These are phyloP conservation scores for Spisula subtruncata DNA, from an alignment of 2,888 invertebrate species.

Conservation along the genomic window DNA sequence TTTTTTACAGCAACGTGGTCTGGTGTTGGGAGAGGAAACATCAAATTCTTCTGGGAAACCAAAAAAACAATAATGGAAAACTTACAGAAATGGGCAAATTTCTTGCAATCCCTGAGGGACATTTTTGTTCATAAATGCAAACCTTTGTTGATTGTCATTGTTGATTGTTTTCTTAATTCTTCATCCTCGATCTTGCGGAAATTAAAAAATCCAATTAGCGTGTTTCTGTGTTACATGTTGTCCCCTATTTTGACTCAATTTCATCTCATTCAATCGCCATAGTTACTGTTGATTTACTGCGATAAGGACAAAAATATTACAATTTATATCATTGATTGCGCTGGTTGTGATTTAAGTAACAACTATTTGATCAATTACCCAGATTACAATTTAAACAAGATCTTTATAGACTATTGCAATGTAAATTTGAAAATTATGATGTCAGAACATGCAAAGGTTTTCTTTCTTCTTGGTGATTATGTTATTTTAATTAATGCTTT, in stretches of 20 bases:
- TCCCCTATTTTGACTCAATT: neutral
- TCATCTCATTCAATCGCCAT: neutral
- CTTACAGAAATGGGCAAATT: constrained; percentile 3
- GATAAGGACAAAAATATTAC: neutral
- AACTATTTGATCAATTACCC: neutral
- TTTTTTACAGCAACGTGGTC: constrained; percentile 11
- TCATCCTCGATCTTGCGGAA: constrained; percentile 32
- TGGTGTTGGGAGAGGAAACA: constrained; percentile 23
- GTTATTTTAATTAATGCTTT: no score
- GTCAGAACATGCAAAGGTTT: no score
- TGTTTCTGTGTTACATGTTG: constrained; percentile 7
- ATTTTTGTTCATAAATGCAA: constrained; percentile 33
- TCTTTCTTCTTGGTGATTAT: no score
- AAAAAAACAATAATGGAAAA: constrained; percentile 11
- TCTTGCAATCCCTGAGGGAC: constrained; percentile 29
- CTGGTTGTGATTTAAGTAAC: no score
- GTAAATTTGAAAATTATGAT: no score
- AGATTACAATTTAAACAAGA: neutral
- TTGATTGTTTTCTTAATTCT: constrained; percentile 15
- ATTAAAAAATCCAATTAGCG: constrained; percentile 32
- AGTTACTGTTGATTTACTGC: neutral
- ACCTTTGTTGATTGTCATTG: constrained; percentile 18
- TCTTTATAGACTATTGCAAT: no score
- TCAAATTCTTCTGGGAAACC: constrained; percentile 23
- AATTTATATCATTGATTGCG: no score